Conservation (phyloP, 2,113 vertebrate genomes). For the Cinclus cinclus region DNA sequence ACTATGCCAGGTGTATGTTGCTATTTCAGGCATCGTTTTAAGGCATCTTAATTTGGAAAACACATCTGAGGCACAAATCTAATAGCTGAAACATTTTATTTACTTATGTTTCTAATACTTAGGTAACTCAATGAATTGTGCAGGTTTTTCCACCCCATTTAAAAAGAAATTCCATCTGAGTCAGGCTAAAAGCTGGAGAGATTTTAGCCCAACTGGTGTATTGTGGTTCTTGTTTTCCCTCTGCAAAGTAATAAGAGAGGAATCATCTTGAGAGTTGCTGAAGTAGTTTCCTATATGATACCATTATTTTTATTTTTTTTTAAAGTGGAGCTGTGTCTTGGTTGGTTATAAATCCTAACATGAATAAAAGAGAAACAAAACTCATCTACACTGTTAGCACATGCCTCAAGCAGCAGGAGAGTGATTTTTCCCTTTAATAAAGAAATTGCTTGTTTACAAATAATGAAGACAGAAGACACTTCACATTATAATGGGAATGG, state of each 20-base stretch:
- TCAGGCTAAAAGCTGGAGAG: neutral
- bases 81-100: neutral
- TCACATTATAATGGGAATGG: neutral
- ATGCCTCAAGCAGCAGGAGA: neutral
- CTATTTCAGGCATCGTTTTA: neutral
- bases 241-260: neutral
- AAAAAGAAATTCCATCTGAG: neutral
- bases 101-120: neutral
- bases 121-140: neutral
- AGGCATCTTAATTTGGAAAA: conserved; percentile 1
- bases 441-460: neutral
- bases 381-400: neutral
- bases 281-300: neutral
- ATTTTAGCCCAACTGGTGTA: neutral
- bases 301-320: neutral
- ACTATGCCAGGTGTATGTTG: neutral
- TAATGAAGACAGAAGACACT: neutral
- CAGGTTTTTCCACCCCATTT: neutral
- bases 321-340: neutral
- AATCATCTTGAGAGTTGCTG: neutral
- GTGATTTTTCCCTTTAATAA: neutral
- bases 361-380: neutral
- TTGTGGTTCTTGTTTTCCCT: neutral
- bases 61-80: neutral
- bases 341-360: neutral